phyloP scores from a whole-genome alignment of 2,113 vertebrate species.

The Lathamus discolor region DNA sequence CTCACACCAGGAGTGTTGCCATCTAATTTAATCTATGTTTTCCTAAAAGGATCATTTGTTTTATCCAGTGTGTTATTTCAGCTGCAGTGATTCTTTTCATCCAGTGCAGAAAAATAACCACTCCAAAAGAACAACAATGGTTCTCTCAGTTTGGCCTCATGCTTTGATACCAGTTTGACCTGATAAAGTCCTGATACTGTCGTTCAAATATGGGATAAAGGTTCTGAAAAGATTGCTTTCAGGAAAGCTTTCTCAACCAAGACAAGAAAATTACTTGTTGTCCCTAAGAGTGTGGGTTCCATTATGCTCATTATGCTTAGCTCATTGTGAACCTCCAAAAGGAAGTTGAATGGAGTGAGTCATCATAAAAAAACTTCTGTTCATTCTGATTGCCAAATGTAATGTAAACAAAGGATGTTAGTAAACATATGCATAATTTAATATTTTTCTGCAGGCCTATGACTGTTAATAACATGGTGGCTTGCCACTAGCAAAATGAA shows the following conservation, averaged over 20 bases:
- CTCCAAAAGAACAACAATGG: background rate
- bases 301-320: background rate
- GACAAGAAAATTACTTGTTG: background rate
- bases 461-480: background rate
- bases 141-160: background rate
- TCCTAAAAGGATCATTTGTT: background rate
- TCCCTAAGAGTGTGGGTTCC: background rate
- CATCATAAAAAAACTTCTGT: background rate
- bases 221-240: background rate
- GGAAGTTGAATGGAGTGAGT: background rate
- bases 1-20: background rate
- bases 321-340: background rate
- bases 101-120: background rate
- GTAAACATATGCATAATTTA: constrained; percentile 20
- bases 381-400: background rate
- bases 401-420: background rate
- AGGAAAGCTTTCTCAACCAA: background rate
- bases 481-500: background rate
- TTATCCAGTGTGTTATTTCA: background rate
- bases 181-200: background rate
- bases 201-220: background rate
- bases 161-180: background rate
- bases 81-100: background rate
- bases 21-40: background rate
- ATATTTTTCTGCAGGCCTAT: background rate